Base-by-base conservation (phyloP, 2,888 invertebrate species). In the Cordilura impudica region DNA sequence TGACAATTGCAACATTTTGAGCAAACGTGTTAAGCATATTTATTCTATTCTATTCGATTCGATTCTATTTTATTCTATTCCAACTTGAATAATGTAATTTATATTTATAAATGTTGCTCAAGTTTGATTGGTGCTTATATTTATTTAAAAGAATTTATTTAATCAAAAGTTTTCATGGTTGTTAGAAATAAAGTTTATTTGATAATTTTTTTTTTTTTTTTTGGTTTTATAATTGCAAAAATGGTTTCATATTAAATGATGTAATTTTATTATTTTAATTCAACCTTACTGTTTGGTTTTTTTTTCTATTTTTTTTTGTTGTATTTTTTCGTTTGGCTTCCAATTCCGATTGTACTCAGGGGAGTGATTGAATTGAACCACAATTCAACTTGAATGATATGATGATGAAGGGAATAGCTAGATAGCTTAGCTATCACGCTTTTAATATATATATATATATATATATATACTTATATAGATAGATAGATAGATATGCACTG, bases 291-390 rank as follows among this genome's bases (percentile, higher is more conserved):
- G 23, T 71, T 43, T 7, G 47, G 16, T 43, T 29, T 60, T 35
- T 29, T 66, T 65, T 58, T 45, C 19, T 23, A 43, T 18, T 66
- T 23, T 12, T 19, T 31, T 61, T 53, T 35, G 29, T 31, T 23
- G 35, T 21, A 39, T 35, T 47, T 56, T 23, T 58, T 47, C 60
- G 23, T 67, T 63, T 19, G 39, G 12, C 19, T 71, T 65, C 39
- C 47, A 67, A 78, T 78, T 60, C 66, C 67, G 61, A 79, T 79
- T 72, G 71, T 45, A 71, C 79, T 71, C 79, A 21, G 39, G 79
- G 79, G 79, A 79, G 79, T 76, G 79, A 75, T 79, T 79, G 75
- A 61, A 79, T 76, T 72, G 71, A 75, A 76, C 79, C 79, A 51
- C 79, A 79, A 67, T 67, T 72, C 67, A 53, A 75, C 71, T 67